These are phyloP conservation scores for Apantesis nais DNA, from an alignment of 2,888 invertebrate genomes.

Conservation along the genomic window DNA sequence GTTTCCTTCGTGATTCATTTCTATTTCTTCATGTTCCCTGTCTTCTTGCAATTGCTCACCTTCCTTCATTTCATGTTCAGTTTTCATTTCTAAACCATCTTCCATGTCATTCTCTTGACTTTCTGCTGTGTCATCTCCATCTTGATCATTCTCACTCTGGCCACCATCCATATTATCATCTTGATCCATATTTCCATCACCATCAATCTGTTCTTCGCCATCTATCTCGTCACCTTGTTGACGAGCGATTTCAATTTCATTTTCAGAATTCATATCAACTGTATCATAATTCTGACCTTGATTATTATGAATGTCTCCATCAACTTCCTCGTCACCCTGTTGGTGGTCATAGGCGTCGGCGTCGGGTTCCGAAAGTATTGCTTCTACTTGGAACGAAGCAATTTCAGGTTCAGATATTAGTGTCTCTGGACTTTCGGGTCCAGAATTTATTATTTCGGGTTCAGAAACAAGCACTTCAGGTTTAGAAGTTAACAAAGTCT, in stretches of 20 bases:
- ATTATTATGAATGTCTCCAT: conserved; percentile 61
- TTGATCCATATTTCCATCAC: conserved; percentile 47
- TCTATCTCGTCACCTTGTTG: conserved; percentile 64
- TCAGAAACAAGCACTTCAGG: conserved; percentile 80
- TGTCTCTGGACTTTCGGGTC: conserved; percentile 82
- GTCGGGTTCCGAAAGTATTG: conserved; percentile 80
- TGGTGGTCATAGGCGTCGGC: conserved; percentile 69
- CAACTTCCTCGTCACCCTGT: conserved; percentile 60
- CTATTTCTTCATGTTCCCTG: conserved; percentile 59
- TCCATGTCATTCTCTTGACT: conserved; percentile 58
- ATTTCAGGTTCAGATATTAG: conserved; percentile 83
- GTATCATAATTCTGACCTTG: conserved; percentile 76
- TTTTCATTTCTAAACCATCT: conserved; percentile 54
- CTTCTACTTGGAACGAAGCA: conserved; percentile 81
- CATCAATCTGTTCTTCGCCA: conserved; percentile 52
- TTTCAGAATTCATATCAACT: conserved; percentile 82
- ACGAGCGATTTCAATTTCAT: conserved; percentile 80
- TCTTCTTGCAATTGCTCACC: conserved; percentile 52
- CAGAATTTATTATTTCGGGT: conserved; percentile 81
- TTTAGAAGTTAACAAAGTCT: conserved; percentile 78
- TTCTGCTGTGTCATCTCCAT: conserved; percentile 56
- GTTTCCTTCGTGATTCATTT: conserved; percentile 61
- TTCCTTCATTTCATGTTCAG: conserved; percentile 52
- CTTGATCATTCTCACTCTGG: conserved; percentile 62
- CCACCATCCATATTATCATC: conserved; percentile 55